phyloP scores from a whole-genome alignment of 2,888 invertebrate species.

The Nemoura dubitans region DNA sequence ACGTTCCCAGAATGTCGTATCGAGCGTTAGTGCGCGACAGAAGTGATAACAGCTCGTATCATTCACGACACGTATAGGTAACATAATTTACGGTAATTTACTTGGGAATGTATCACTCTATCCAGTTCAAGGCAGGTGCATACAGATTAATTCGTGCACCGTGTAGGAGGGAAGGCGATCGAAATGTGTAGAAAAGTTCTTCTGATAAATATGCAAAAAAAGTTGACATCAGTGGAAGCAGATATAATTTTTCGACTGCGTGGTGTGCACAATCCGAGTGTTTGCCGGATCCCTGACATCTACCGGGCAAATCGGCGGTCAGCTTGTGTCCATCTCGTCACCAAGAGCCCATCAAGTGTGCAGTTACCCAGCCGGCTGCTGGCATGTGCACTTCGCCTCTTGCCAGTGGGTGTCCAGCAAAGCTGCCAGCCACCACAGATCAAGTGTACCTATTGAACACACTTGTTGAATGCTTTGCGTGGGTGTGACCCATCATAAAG shows the following conservation, averaged over 20 bases:
- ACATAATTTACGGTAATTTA: background rate
- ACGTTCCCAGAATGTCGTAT: background rate
- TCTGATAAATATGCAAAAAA: background rate
- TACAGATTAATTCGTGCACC: background rate
- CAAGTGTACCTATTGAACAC: constrained; percentile 15
- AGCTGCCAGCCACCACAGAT: background rate
- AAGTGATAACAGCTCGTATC: background rate
- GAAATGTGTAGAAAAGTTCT: background rate
- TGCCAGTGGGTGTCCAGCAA: background rate
- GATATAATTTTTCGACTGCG: background rate
- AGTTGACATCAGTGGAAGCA: background rate
- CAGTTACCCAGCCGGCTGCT: background rate
- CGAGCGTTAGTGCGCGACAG: background rate
- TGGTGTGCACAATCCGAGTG: background rate
- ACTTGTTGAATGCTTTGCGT: constrained; percentile 25
- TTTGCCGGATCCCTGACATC: background rate
- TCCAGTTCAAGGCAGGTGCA: constrained; percentile 7
- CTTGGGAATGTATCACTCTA: background rate
- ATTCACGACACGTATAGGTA: background rate
- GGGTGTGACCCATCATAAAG: constrained; percentile 29
- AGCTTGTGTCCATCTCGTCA: background rate
- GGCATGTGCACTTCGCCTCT: background rate
- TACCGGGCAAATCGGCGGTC: background rate
- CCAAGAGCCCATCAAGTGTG: background rate
- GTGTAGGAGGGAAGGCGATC: background rate